Conservation (phyloP, 2,888 invertebrate genomes). For the Portevinia maculata region DNA sequence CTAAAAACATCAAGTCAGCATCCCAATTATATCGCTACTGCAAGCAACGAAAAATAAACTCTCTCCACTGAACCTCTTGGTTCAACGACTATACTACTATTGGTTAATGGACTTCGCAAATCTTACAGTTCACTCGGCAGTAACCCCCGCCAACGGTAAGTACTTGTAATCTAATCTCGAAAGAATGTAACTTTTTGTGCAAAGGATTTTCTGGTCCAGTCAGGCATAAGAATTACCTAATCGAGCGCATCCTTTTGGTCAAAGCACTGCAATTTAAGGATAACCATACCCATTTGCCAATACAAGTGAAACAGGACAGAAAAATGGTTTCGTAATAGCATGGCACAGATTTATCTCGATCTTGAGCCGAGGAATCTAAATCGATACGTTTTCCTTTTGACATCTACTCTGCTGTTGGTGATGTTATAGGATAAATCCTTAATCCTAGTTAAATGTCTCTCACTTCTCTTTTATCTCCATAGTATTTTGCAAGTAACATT, state of each 20-base stretch:
- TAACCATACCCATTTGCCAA: constrained; percentile 49
- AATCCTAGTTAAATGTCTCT: constrained; percentile 35
- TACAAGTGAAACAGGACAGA: constrained; percentile 66
- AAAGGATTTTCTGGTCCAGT: constrained; percentile 56
- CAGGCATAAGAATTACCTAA: constrained; percentile 68
- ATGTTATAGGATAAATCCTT: constrained; percentile 39
- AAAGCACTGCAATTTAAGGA: constrained; percentile 68
- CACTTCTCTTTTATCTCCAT: too few relatives aligned
- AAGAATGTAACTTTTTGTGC: constrained; percentile 43
- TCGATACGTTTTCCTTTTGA: constrained; percentile 61
- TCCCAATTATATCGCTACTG: constrained; percentile 11
- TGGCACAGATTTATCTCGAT: constrained; percentile 37
- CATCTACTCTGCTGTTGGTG: constrained; percentile 35
- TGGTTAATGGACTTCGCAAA: constrained; percentile 60
- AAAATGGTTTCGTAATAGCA: constrained; percentile 45
- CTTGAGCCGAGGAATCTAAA: constrained; percentile 41
- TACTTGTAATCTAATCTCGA: constrained; percentile 54
- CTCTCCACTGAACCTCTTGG: constrained; percentile 8
- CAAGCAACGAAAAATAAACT: constrained; percentile 13
- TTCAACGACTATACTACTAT: constrained; percentile 27
- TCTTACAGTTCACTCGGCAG: constrained; percentile 32
- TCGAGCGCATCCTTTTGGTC: constrained; percentile 71
- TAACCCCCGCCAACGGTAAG: constrained; percentile 28
- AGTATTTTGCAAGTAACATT: background rate
- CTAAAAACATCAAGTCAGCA: constrained; percentile 10